Conservation (phyloP, 1,140 invertebrate genomes). For the Venustaconcha ellipsiformis region DNA sequence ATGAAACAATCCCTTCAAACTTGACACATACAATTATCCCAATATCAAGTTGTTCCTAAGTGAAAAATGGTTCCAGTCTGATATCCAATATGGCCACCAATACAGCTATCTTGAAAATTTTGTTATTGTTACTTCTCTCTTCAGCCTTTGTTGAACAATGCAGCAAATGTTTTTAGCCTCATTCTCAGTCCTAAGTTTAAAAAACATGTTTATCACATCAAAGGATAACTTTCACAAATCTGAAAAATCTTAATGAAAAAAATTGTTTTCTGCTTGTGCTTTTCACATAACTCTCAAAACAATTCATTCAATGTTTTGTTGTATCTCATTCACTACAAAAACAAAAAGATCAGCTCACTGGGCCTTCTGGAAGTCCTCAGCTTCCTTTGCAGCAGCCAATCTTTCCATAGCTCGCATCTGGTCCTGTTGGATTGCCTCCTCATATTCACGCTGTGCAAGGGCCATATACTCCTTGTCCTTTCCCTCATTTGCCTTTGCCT, state of each 20-base stretch:
- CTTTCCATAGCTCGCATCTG: constrained; percentile 53
- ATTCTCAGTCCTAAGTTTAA: no score
- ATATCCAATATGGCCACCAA: no score
- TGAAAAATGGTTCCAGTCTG: no score
- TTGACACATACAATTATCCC: no score
- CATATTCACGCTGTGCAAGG: constrained; percentile 47
- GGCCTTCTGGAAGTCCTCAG: constrained; percentile 54
- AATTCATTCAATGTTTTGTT: no score
- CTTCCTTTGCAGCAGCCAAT: constrained; percentile 47
- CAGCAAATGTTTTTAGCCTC: no score
- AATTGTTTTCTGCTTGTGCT: background rate
- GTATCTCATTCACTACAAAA: background rate
- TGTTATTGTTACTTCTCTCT: no score
- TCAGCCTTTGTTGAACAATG: no score
- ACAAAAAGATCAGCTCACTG: constrained; percentile 55
- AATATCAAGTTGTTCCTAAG: no score
- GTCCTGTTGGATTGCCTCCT: constrained; percentile 58
- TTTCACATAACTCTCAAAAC: no score
- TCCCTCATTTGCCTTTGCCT: constrained; percentile 52
- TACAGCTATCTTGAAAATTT: no score
- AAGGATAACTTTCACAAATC: background rate
- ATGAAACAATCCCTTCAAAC: no score
- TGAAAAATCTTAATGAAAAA: background rate
- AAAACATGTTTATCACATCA: background rate
- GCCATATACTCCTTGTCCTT: constrained; percentile 55